Conservation (phyloP, 2,113 vertebrate species). For the Bubo scandiacus region DNA sequence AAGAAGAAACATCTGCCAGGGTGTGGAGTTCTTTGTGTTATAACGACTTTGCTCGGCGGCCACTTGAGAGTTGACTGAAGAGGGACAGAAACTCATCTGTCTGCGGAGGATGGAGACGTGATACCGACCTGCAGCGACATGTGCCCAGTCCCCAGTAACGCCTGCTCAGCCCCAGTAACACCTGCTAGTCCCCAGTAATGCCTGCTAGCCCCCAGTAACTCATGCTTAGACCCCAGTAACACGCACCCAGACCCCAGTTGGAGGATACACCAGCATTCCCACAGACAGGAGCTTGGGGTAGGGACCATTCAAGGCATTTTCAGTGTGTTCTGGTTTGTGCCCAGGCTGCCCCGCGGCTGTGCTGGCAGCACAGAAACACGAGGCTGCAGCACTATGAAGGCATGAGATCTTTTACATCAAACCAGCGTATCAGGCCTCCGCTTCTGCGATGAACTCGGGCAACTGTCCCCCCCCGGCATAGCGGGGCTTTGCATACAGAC, state of each 20-base stretch:
- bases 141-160: accelerated
- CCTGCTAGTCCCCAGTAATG: too few relatives aligned
- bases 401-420: background rate
- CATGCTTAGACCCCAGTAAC: too few relatives aligned
- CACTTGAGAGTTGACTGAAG: background rate
- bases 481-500: background rate
- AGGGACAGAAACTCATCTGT: background rate
- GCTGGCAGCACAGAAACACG: background rate
- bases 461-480: background rate
- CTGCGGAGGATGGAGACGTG: background rate
- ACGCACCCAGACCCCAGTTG: background rate
- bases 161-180: accelerated
- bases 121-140: accelerated
- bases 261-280: too few relatives aligned
- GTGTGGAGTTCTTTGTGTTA: background rate
- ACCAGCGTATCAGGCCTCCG: accelerated
- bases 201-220: background rate
- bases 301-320: background rate
- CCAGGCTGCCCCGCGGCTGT: background rate
- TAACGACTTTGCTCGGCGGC: background rate
- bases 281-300: background rate
- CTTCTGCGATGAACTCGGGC: background rate
- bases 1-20: background rate
- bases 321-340: background rate
- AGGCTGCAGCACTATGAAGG: background rate